Percentiles rank a stretch among this genome's conserved stretches.
Evolutionary conservation across 1,140 invertebrate species (phyloP).

Genomic region (Dreissena polymorpha): DNA sequence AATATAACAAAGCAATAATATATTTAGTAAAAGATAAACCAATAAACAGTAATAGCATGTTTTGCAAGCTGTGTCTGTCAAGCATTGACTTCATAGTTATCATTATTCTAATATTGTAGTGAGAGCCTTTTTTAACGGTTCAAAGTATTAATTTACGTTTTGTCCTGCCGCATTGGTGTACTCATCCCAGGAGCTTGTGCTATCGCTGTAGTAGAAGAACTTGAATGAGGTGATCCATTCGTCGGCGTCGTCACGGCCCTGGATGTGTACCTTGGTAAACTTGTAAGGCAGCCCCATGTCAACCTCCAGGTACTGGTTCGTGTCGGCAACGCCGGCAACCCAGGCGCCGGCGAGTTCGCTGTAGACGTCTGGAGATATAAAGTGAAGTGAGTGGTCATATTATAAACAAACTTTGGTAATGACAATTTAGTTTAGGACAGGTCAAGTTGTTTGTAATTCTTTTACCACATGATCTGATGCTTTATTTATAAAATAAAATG

Average conservation of each 20-base stretch:
- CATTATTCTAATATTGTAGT: too few relatives aligned
- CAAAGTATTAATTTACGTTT: constrained; percentile 29
- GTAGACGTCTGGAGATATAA: constrained; percentile 45
- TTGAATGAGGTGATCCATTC: constrained; percentile 70
- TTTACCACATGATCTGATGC: too few relatives aligned
- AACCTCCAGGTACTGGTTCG: constrained; percentile 67
- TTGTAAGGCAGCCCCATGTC: constrained; percentile 59
- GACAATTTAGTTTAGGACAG: too few relatives aligned
- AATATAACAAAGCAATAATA: too few relatives aligned
- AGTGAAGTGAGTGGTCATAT: neutral
- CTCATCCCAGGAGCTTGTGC: constrained; percentile 43
- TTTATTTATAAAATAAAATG: too few relatives aligned
- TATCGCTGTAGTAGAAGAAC: constrained; percentile 61
- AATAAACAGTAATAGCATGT: too few relatives aligned
- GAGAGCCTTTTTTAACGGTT: too few relatives aligned
- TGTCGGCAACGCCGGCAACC: constrained; percentile 61
- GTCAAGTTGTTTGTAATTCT: too few relatives aligned
- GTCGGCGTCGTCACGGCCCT: constrained; percentile 66
- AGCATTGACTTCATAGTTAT: too few relatives aligned
- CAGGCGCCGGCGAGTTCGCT: constrained; percentile 65
- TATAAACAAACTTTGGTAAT: too few relatives aligned
- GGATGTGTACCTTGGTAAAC: constrained; percentile 63
- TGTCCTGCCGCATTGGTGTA: constrained; percentile 62
- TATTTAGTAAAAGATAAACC: too few relatives aligned
- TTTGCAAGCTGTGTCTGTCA: too few relatives aligned